Conservation (phyloP, 2,888 invertebrate genomes). For the Synergus umbraculus region DNA sequence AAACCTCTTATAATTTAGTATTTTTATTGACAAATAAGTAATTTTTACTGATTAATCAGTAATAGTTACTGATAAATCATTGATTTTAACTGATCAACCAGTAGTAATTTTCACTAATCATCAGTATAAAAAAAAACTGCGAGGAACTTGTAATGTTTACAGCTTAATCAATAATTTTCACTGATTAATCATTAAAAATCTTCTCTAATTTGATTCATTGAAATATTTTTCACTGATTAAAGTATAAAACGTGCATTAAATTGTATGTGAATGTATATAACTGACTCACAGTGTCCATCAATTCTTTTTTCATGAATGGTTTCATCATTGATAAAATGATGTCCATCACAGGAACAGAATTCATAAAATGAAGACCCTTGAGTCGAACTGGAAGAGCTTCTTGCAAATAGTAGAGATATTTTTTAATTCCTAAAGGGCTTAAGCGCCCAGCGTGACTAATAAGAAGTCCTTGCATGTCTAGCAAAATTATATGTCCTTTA, state of each 20-base stretch:
- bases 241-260: not conserved
- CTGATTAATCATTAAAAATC: too few species aligned
- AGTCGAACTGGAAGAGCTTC: slow-evolving; percentile 85
- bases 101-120: too few species aligned
- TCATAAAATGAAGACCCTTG: slow-evolving; percentile 85
- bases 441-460: slow-evolving; percentile 83
- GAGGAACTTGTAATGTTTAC: too few species aligned
- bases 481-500: slow-evolving; percentile 81
- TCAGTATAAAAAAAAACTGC: too few species aligned
- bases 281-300: slow-evolving; percentile 76
- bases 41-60: too few species aligned
- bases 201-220: too few species aligned
- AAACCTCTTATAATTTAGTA: too few species aligned
- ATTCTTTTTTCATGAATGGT: slow-evolving; percentile 86
- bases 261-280: slow-evolving; percentile 5
- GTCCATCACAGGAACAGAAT: slow-evolving; percentile 85
- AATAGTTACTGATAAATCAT: too few species aligned
- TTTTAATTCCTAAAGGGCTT: slow-evolving; percentile 82
- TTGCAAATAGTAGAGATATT: slow-evolving; percentile 85
- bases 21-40: too few species aligned
- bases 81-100: too few species aligned
- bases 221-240: too few species aligned
- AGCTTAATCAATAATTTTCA: too few species aligned
- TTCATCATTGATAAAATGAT: slow-evolving; percentile 83
- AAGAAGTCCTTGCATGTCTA: slow-evolving; percentile 82